Evolutionary conservation across 2,888 invertebrate genomes (phyloP), one percentile per base, ranked within the genome.

Genomic region (Drosophila subquinaria): DNA sequence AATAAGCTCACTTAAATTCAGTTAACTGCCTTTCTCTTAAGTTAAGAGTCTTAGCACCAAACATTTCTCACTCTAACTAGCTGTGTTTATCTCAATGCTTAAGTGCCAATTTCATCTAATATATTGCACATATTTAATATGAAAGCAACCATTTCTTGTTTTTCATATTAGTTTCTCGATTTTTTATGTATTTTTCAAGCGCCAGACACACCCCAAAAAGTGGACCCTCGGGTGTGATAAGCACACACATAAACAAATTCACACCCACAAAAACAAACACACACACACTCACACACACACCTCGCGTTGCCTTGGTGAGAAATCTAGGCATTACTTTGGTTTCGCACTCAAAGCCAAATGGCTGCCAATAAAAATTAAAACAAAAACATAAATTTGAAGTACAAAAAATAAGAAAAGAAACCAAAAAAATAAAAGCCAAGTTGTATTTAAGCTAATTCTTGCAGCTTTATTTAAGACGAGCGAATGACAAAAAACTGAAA

Each of bases 361-460:
- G 53, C 73, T 62, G 67, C 57, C 75, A 78, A 82, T 84, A 82
- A 79, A 76, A 79, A 79, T 73, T 76, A 73, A 69, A 76, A 66
- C 68, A 76, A 64, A 77, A 77, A 47, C 73, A 73, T 61, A 77
- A 77, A 76, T 76, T 76, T 61, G 38, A 73, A 73, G 43, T 20
- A 11, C 10, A 43, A 43, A 20, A 56, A 57, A 48, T 10, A 48
- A 23, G 30, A 55, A 76, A 76, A 63, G 57, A 59, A 67, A 63
- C 66, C 13, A 20, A 35, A 33, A 61, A 40, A 38, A 40, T 40
- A 33, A 67, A 68, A 61, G 64, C 59, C 56, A 68, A 68, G 61
- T 70, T 62, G 47, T 69, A 71, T 66, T 69, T 45, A 63, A 67
- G 88, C 86, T 88, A 88, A 85, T 86, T 88, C 74, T 50, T 57